Evolutionary conservation across 1,140 invertebrate species (phyloP), one percentile per base, ranked within the genome.

Genomic region (Chironomus tepperi): DNA sequence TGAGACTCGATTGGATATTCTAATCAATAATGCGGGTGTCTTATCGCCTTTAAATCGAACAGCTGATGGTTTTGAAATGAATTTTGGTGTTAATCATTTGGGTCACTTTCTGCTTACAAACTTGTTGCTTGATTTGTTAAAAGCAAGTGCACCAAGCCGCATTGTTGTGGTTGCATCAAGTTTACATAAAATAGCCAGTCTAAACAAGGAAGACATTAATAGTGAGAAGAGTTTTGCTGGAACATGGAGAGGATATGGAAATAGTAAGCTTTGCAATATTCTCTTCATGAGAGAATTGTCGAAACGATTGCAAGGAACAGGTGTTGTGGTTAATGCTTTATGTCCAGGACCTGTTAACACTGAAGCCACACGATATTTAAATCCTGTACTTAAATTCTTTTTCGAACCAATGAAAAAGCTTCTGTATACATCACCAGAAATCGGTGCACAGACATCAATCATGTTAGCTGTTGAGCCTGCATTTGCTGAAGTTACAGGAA

Each of bases 311-410:
- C 77, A 84, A 79, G 84, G 84, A 42, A 85, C 81, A 75, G 87
- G 87, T 19, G 85, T 94, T 2, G 87, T 83, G 75, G 87, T 91
- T 10, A 91, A 91, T 81, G 87, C 88, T 75, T 85, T 91, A 75
- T 92, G 92, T 79, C 94, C 93, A 42, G 93, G 93, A 16, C 89
- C 93, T 78, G 89, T 89, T 15, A 91, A 90, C 74, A 93, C 92
- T 0, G 86, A 88, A 42, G 84, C 94, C 18, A 89, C 90, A 74
- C 86, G 91, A 77, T 83, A 92, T 77, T 78, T 89, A 15, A 83
- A 81, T 15, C 80, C 84, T 0, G 76, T 83, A 70, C 82, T 86
- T 74, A 79, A 77, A 67, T 83, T 83, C 2, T 18, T 79, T 12
- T 74, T 79, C 8, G 79, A 79, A 74, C 65, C 75, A 16, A 78